Conservation (phyloP, 2,888 invertebrate species). For the Ophioninae sp. region DNA sequence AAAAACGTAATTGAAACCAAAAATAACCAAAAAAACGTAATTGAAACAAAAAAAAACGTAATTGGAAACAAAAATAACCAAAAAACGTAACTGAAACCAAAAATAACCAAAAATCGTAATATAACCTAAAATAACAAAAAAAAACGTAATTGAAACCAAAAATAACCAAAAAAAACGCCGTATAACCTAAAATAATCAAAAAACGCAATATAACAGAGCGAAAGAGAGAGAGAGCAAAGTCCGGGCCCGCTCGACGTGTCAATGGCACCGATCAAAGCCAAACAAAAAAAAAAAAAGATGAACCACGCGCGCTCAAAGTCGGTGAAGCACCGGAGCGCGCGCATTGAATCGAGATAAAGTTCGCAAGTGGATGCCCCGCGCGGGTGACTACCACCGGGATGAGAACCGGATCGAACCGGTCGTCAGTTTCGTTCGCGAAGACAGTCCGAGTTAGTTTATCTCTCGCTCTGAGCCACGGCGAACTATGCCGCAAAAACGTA, state of each 20-base stretch:
- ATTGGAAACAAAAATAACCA: no score
- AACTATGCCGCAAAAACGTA: constrained; percentile 16
- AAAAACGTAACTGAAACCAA: no score
- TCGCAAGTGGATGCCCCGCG: constrained; percentile 43
- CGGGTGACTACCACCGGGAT: constrained; percentile 25
- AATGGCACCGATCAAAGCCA: constrained; percentile 4
- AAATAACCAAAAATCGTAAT: no score
- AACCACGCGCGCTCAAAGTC: constrained; percentile 15
- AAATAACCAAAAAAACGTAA: no score
- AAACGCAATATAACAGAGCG: background rate
- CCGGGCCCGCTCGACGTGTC: constrained; percentile 31
- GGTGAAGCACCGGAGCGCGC: constrained; percentile 13
- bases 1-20: no score
- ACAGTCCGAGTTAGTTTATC: background rate
- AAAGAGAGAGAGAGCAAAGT: background rate
- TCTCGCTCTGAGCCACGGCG: background rate
- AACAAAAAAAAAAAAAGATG: background rate
- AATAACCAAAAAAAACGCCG: no score
- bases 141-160: no score
- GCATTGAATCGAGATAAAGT: constrained; percentile 41
- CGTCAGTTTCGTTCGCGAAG: constrained; percentile 38
- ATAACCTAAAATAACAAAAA: no score
- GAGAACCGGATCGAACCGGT: constrained; percentile 58
- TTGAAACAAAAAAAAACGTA: no score
- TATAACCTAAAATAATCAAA: no score